A percentile compares a stretch with the other conserved stretches of the same genome.
Conservation (phyloP, 1,140 invertebrate species). For the silkworm (Bombyx mori) region DNA sequence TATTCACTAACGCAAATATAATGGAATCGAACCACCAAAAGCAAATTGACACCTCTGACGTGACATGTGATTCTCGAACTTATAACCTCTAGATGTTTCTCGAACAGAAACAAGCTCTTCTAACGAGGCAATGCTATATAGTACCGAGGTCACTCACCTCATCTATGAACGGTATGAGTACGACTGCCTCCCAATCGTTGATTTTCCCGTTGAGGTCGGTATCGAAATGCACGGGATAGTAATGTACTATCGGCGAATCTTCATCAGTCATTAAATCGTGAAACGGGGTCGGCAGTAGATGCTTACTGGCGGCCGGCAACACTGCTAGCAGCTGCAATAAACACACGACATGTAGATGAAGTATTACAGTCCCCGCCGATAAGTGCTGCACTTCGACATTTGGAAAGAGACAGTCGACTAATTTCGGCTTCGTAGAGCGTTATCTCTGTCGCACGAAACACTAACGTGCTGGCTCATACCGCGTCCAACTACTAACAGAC, state of each 20-base stretch:
- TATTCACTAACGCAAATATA: too few relatives aligned
- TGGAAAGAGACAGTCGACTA: constrained; percentile 48
- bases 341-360: not conserved
- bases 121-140: too few relatives aligned
- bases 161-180: constrained; percentile 97
- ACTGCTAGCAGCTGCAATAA: constrained; percentile 83
- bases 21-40: too few relatives aligned
- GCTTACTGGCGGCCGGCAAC: constrained; percentile 87
- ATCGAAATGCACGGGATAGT: constrained; percentile 92
- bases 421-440: too few relatives aligned
- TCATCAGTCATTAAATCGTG: constrained; percentile 86
- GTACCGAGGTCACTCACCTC: constrained; percentile 74
- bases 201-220: constrained; percentile 94
- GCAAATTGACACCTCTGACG: too few relatives aligned
- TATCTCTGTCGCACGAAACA: too few relatives aligned
- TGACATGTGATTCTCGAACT: too few relatives aligned
- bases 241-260: constrained; percentile 89
- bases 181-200: constrained; percentile 98
- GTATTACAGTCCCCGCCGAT: constrained; percentile 77
- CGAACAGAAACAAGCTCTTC: too few relatives aligned
- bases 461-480: too few relatives aligned
- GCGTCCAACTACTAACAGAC: too few relatives aligned
- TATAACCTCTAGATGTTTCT: too few relatives aligned
- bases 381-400: constrained; percentile 80
- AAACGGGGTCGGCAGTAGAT: constrained; percentile 85